Evolutionary conservation across 2,797 vertebrate species (phyloP), one percentile per base, ranked within the genome.

Genomic region (Ctenosaura bakeri): DNA sequence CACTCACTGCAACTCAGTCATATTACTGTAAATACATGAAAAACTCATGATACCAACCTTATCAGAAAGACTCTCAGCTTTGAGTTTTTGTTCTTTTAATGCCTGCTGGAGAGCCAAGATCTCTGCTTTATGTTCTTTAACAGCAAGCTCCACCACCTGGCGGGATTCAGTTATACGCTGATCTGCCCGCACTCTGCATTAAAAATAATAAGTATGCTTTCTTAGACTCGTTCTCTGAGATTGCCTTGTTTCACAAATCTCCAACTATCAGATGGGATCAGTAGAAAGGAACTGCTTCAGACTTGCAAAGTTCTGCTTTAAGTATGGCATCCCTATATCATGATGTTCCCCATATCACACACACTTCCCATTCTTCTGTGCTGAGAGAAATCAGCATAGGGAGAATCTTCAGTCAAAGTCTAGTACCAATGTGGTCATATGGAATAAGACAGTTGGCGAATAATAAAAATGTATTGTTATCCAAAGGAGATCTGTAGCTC

Each of bases 61-160:
- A 96, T 99, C 99, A 0, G 98, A 98, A n/a, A 99, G 98, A 94
- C 98, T 99, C 96, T 99, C 99, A 0, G 99, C 98, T 96, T 99
- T 99, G 79, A 99, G 98, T 94, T 99, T 99, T 97, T 99, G 99
- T 93, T 99, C 99, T 94, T 99, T 99, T 87, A 99, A 98, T 50
- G 98, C 98, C 97, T 99, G 99, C 95, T 99, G 99, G 94, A 99
- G 97, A 73, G 98, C 98, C 76, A 99, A 95, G 95, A 99, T 99
- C 97, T 99, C 99, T 6, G 98, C 98, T 95, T 99, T 99, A 97
- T 99, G 99, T 90, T 99, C 99, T 95, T 99, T 99, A 56, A 99
- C 98, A 0, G 99, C 99, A 93, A 98, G 97, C 83, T 99, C 99
- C 86, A 99, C 98, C 69, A 99, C 98, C 96, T 99, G 99, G 77